phyloP scores from a whole-genome alignment of 2,888 invertebrate species.

The Mesodorylaimus sp. region DNA sequence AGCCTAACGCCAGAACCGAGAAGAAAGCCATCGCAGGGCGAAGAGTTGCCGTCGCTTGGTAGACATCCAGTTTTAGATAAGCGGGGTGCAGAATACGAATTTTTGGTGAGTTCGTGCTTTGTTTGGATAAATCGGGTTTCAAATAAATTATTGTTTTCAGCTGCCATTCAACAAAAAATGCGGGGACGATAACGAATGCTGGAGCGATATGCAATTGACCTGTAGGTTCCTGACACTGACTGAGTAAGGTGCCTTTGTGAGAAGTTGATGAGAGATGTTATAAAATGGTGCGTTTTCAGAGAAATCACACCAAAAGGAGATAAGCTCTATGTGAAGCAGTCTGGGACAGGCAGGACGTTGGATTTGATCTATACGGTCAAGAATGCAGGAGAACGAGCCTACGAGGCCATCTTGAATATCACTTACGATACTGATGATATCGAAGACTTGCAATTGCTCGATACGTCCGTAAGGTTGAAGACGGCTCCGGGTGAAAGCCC shows the following conservation, averaged over 20 bases:
- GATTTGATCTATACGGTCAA: conserved; percentile 29
- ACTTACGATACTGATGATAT: conserved; percentile 24
- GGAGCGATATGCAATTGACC: conserved; percentile 28
- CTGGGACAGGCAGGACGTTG: conserved; percentile 28
- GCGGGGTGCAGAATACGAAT: too few relatives aligned
- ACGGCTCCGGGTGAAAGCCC: too few relatives aligned
- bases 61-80: too few relatives aligned
- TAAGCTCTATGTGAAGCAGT: conserved; percentile 25
- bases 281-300: neutral
- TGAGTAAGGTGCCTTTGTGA: neutral
- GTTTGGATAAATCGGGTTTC: too few relatives aligned
- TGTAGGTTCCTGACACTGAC: conserved; percentile 7
- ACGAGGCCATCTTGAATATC: conserved; percentile 21
- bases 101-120: too few relatives aligned
- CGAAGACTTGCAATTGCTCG: conserved; percentile 19
- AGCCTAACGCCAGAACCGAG: too few relatives aligned
- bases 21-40: too few relatives aligned
- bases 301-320: neutral
- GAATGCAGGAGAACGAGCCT: conserved; percentile 32
- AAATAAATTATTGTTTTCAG: conserved; percentile 9
- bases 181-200: conserved; percentile 33
- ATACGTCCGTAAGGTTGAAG: neutral
- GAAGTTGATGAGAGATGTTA: neutral
- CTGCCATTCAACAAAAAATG: conserved; percentile 34
- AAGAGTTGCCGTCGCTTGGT: too few relatives aligned